These are phyloP conservation scores for Hozukius guyotensis DNA, from an alignment of 2,797 vertebrate genomes.

Conservation along the genomic window DNA sequence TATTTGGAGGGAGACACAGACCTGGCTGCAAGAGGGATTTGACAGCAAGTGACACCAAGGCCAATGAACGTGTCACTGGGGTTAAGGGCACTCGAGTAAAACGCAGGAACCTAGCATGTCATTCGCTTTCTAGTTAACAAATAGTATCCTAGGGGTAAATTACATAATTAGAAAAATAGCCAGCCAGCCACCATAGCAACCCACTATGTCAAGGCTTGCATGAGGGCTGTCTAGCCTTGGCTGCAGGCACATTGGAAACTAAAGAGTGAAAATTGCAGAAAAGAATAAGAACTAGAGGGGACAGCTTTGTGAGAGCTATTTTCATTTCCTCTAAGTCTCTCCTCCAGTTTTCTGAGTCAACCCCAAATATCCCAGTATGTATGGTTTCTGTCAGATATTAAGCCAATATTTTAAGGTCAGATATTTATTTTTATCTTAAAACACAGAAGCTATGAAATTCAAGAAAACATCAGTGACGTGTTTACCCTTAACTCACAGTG, in stretches of 20 bases:
- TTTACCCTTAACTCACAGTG: background rate
- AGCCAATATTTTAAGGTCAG: background rate
- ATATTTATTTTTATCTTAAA: background rate
- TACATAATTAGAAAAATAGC: slow-evolving; percentile 65
- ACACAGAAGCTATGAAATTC: background rate
- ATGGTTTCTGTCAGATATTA: background rate
- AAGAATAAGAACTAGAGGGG: slow-evolving; percentile 45
- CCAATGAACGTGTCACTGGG: slow-evolving; percentile 36
- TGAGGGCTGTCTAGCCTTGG: slow-evolving; percentile 49
- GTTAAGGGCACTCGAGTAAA: slow-evolving; percentile 27
- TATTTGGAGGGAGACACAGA: background rate
- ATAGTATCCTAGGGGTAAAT: slow-evolving; percentile 42
- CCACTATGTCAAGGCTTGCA: slow-evolving; percentile 59
- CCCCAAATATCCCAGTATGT: background rate
- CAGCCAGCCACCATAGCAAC: slow-evolving; percentile 54
- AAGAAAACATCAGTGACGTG: background rate
- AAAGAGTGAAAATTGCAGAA: slow-evolving; percentile 56
- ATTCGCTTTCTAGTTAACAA: slow-evolving; percentile 55
- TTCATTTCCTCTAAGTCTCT: slow-evolving; percentile 40
- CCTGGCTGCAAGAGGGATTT: slow-evolving; percentile 13
- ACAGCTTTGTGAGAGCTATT: slow-evolving; percentile 28
- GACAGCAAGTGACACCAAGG: slow-evolving; percentile 56
- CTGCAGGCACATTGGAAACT: slow-evolving; percentile 63
- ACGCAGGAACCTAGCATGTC: slow-evolving; percentile 26
- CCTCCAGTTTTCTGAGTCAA: slow-evolving; percentile 11